Evolutionary conservation across 1,140 invertebrate species (phyloP).

Genomic region (Hylaeus anthracinus): DNA sequence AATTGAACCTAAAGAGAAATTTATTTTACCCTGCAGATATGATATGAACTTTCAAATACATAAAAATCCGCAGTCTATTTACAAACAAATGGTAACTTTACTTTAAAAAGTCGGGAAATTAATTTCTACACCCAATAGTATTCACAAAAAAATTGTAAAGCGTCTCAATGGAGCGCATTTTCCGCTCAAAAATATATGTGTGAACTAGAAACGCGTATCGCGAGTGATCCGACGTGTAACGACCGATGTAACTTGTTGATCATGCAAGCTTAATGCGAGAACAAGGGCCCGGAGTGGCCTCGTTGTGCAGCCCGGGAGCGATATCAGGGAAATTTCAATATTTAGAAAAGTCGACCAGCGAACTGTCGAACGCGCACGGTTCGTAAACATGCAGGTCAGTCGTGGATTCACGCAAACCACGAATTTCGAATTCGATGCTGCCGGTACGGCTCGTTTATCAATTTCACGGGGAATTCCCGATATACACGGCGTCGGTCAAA

Average conservation of each 20-base stretch:
- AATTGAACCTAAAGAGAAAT: no score
- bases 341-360: conserved; percentile 17
- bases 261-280: background rate
- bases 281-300: background rate
- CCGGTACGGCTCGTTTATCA: conserved; percentile 24
- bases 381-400: background rate
- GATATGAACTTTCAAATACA: no score
- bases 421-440: background rate
- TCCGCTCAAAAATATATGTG: background rate
- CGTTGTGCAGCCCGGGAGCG: background rate
- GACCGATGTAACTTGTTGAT: conserved; percentile 27
- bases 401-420: background rate
- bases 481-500: background rate
- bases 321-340: conserved; percentile 35
- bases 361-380: background rate
- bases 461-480: conserved; percentile 13
- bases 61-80: no score
- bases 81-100: no score
- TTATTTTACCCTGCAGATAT: no score
- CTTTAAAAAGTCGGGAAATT: no score
- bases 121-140: no score
- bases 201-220: background rate
- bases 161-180: no score
- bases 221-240: background rate
- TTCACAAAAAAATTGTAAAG: no score